Evolutionary conservation across 2,113 vertebrate genomes (phyloP).

Genomic region (Prunella fulvescens): DNA sequence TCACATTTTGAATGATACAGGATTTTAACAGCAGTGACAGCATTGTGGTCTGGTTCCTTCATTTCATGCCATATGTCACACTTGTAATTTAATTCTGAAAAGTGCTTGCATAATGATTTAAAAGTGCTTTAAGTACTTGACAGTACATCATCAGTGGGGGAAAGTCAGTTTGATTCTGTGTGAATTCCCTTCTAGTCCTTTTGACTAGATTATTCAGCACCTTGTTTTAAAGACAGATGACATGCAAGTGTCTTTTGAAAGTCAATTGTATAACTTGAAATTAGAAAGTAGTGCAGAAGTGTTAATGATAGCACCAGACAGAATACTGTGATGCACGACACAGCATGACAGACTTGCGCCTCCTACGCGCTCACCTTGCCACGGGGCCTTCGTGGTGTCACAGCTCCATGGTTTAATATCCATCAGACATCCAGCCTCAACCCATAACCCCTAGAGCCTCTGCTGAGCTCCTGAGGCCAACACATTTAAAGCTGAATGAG

Average conservation of each 20-base stretch:
- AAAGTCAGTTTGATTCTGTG: constrained; percentile 21
- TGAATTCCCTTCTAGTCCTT: constrained; percentile 41
- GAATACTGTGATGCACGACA: not conserved
- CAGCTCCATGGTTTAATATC: not conserved
- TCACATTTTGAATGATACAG: not conserved
- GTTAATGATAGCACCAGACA: not conserved
- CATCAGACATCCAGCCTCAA: not conserved
- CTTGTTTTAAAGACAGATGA: constrained; percentile 49
- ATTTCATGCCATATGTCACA: constrained; percentile 49
- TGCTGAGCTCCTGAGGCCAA: not conserved
- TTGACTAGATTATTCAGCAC: constrained; percentile 52
- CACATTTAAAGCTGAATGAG: not conserved
- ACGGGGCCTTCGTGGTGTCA: not conserved
- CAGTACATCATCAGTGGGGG: constrained; percentile 8
- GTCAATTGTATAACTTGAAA: not conserved
- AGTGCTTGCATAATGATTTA: constrained; percentile 52
- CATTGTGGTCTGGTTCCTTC: constrained; percentile 42
- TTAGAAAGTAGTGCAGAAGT: not conserved
- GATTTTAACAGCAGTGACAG: constrained; percentile 37
- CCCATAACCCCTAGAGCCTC: accelerated
- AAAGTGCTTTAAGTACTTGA: constrained; percentile 44
- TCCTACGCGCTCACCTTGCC: not conserved
- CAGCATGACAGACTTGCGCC: not conserved
- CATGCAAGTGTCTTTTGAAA: constrained; percentile 8
- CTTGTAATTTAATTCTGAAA: constrained; percentile 50